A percentile compares a stretch with the other conserved stretches of the same genome.
Conservation (phyloP, 2,888 invertebrate species). For the Gnatocerus cornutus region DNA sequence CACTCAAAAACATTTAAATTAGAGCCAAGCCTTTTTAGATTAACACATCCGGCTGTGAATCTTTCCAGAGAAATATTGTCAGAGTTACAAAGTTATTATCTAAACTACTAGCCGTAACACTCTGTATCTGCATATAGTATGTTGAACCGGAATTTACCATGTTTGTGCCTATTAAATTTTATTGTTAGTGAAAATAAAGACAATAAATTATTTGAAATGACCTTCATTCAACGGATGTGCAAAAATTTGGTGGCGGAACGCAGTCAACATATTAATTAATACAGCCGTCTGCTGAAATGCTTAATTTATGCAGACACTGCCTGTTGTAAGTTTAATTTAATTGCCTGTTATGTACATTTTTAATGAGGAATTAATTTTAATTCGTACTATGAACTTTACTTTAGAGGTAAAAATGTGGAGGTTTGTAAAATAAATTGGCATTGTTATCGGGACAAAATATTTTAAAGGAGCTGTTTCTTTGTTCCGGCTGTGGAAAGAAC, state of each 20-base stretch:
- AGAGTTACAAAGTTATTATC: background rate
- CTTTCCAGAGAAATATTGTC: too few species aligned
- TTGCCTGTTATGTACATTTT: slow-evolving; percentile 36
- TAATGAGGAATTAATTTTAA: slow-evolving; percentile 31
- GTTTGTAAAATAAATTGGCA: too few species aligned
- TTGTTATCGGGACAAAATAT: too few species aligned
- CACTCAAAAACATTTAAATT: too few species aligned
- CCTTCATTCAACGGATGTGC: slow-evolving; percentile 50
- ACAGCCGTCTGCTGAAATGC: slow-evolving; percentile 45
- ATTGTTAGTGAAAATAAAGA: slow-evolving; percentile 33
- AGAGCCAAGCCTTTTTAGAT: background rate
- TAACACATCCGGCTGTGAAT: background rate
- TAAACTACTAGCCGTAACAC: slow-evolving; percentile 20
- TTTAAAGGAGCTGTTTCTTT: too few species aligned
- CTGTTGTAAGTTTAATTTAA: slow-evolving; percentile 41
- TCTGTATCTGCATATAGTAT: slow-evolving; percentile 13
- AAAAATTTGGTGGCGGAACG: slow-evolving; percentile 51
- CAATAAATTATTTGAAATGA: slow-evolving; percentile 44
- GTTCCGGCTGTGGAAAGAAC: too few species aligned
- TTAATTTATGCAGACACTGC: slow-evolving; percentile 42
- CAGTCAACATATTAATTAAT: slow-evolving; percentile 46
- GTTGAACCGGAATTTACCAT: slow-evolving; percentile 34
- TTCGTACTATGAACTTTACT: slow-evolving; percentile 14
- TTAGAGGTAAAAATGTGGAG: background rate
- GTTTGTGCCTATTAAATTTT: slow-evolving; percentile 26